Base-by-base conservation (phyloP, 2,113 vertebrate species). In the Illadopsis cleaveri region DNA sequence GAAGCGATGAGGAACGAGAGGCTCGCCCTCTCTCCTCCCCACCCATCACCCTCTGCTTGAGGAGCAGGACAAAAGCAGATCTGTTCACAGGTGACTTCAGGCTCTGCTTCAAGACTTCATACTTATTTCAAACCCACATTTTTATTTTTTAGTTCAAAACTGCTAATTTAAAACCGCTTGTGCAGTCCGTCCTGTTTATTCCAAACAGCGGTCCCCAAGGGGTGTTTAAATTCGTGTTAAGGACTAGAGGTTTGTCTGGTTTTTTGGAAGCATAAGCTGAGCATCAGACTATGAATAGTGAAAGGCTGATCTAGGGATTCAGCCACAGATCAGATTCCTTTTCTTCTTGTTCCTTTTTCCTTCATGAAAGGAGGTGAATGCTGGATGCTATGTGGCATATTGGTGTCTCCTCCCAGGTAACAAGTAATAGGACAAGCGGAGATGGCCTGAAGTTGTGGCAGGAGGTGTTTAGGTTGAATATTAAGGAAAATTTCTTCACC, bases 81-180 rank as follows among this genome's bases (percentile, higher is more conserved):
- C 86, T 90, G 56, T 82, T 65, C 7, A 1, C 90, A 95, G 87
- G 92, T 96, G 96, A 93, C 64, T 92, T 85, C 28, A 78, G 38
- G 28, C 44, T 94, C 40, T 1, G 3, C 48, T 86, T 92, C 81
- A 68, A 68, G 71, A 50, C 30, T 53, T 58, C n/a, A 8, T 60
- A 80, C 62, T 75, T 31, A 40, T 60, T 42, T 60, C 42, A 78
- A 78, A 78, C 3, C 18, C 61, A 28, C 40, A 6, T 30, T 71
- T 84, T 56, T 27, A 16, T 51, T 30, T 82, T 81, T 77, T 22
- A 61, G 44, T 22, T 37, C 33, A 62, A 44, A 86, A 56, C 33
- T 45, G n/a, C 2, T 1, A 38, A 48, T 86, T 84, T 72, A 86
- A 89, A 93, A 89, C 40, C 2, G 4, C 40, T 48, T 4, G 2